These are phyloP conservation scores for Scolopax bukidnonensis DNA, from an alignment of 2,797 vertebrate genomes.

Conservation along the genomic window DNA sequence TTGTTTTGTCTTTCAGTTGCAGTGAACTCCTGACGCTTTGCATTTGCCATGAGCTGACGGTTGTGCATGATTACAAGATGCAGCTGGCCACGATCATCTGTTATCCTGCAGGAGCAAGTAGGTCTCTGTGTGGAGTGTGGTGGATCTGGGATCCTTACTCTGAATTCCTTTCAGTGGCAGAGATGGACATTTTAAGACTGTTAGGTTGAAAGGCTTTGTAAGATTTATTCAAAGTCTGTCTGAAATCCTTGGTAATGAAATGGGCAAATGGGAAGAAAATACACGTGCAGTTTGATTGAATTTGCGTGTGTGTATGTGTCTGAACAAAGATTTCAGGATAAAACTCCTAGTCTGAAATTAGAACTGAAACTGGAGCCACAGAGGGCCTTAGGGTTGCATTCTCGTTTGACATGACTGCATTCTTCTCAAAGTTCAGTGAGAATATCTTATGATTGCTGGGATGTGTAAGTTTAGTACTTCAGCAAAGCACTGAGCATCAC, in stretches of 20 bases:
- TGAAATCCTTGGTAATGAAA: background rate
- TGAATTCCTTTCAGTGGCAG: background rate
- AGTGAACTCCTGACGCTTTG: background rate
- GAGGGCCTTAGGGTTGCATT: background rate
- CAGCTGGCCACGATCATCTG: background rate
- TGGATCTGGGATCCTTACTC: background rate
- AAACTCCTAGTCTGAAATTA: constrained; percentile 28
- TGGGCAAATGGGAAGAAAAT: background rate
- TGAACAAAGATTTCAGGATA: constrained; percentile 1
- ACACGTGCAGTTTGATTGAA: background rate
- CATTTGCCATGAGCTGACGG: background rate
- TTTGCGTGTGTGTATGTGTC: background rate
- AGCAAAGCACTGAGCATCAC: background rate
- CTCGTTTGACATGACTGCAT: background rate
- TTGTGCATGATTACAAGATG: background rate
- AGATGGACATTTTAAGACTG: background rate
- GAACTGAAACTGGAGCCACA: constrained; percentile 20
- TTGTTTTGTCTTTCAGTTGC: constrained; percentile 21
- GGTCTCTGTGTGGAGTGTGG: background rate
- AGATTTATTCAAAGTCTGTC: background rate
- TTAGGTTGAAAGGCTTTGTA: background rate
- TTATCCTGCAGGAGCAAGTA: background rate
- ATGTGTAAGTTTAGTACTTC: background rate
- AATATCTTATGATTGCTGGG: background rate
- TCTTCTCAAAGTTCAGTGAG: background rate